Evolutionary conservation across 37 sponge, comb jelly and placozoan genomes (phyloP), one percentile per base, ranked within the genome.

Genomic region (Bolinopsis microptera): DNA sequence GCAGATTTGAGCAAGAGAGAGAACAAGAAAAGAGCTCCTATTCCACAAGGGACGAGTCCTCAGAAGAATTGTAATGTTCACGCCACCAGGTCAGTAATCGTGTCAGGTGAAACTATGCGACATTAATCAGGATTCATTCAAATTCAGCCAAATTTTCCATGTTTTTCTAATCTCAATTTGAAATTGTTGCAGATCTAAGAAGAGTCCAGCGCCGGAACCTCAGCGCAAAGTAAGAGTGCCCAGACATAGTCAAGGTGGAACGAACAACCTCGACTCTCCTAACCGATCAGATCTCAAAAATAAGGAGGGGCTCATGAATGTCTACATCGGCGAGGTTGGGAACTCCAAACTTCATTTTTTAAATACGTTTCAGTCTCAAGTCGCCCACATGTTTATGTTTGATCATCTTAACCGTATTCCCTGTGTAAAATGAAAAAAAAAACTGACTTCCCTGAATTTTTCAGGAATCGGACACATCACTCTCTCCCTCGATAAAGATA

Each of bases 231-330:
- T 18, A 3, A 34, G 37, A 36, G 82, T 80, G 2, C 82, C 82
- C 37, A 24, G 82, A 80, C 82, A 80, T 8, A 80, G 82, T 80
- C 37, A 28, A 13, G 82, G 82, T 28, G 82, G 82, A 5, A 80
- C 82, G 0, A 80, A 80, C 82, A 80, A 80, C 38, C 82, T 80
- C 38, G 32, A 80, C 38, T 36, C 38, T 2, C 82, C 82, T 36
- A 80, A 34, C 38, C 2, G 82, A 34, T 35, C 82, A 2, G 82
- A 80, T 8, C 37, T 34, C 23, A 80, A 34, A 36, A 35, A 80
- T 36, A 80, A 80, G 82, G 38, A 80, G 82, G 82, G 82, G 38
- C 36, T 35, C 21, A 32, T 32, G 82, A 80, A 80, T 30, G 8
- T 80, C 22, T 80, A 34, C 31, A 18, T 48, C 13, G 13, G 9